Conservation (phyloP, 2,113 vertebrate genomes). For the Pelmatolapia mariae region DNA sequence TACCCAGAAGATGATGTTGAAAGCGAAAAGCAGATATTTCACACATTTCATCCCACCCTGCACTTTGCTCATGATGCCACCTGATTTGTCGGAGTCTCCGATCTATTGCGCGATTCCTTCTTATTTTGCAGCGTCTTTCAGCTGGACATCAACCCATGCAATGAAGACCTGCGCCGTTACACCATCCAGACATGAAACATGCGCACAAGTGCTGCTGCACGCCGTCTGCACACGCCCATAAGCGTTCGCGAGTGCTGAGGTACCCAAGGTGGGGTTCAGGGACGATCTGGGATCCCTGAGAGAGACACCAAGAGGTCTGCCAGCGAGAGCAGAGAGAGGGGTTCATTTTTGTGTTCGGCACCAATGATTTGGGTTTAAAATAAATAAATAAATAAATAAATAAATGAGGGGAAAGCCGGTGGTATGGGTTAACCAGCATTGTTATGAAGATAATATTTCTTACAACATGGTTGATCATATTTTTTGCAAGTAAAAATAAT, state of each 20-base stretch:
- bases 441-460: not conserved
- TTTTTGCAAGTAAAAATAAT: not conserved
- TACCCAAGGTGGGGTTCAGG: not conserved
- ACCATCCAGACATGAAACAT: conserved; percentile 20
- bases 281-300: not conserved
- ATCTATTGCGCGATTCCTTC: not conserved
- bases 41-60: conserved; percentile 86
- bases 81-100: not conserved
- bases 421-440: not conserved
- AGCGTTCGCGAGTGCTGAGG: not conserved
- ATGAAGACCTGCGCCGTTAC: conserved; percentile 19
- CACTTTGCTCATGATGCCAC: conserved; percentile 78
- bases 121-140: not conserved
- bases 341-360: not conserved
- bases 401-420: not conserved
- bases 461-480: fast-evolving
- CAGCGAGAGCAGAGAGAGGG: not conserved
- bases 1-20: conserved; percentile 96
- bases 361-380: not conserved
- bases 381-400: not conserved
- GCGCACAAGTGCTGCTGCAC: conserved; percentile 3
- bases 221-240: conserved; percentile 29
- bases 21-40: conserved; percentile 90
- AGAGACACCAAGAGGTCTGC: not conserved
- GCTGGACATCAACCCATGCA: conserved; percentile 7